A percentile compares a stretch with the other conserved stretches of the same genome.
Conservation (phyloP, 1,140 invertebrate species). For the Philotrypesis tridentata region DNA sequence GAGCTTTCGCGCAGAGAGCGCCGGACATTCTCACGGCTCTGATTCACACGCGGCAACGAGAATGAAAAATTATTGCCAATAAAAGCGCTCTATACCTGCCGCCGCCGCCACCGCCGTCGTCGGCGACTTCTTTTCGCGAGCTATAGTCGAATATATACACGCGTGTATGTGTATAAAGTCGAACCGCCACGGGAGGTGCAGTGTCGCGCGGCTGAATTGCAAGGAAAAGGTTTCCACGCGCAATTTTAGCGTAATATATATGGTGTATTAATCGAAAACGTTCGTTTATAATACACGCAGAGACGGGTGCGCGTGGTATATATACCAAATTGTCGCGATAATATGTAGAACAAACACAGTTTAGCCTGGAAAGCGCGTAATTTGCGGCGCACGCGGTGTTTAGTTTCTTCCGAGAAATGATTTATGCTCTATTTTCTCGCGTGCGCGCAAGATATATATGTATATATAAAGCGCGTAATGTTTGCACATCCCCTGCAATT, state of each 20-base stretch:
- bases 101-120: neutral
- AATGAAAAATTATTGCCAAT: neutral
- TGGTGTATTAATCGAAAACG: too few relatives aligned
- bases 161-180: neutral
- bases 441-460: neutral
- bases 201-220: too few relatives aligned
- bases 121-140: slow-evolving; percentile 28
- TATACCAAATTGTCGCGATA: slow-evolving; percentile 1
- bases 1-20: neutral
- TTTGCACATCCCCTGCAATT: neutral
- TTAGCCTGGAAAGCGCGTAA: neutral
- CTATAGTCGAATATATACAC: slow-evolving; percentile 8
- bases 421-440: slow-evolving; percentile 34
- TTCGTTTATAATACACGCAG: too few relatives aligned
- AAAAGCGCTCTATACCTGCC: neutral
- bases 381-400: neutral
- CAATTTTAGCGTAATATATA: too few relatives aligned
- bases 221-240: too few relatives aligned
- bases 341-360: slow-evolving; percentile 3
- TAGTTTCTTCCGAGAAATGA: slow-evolving; percentile 30
- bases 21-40: neutral
- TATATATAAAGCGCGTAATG: neutral
- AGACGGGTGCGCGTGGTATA: too few relatives aligned
- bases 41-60: neutral
- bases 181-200: neutral